phyloP scores from a whole-genome alignment of 1,140 invertebrate species.

The Tetraneura akinire region DNA sequence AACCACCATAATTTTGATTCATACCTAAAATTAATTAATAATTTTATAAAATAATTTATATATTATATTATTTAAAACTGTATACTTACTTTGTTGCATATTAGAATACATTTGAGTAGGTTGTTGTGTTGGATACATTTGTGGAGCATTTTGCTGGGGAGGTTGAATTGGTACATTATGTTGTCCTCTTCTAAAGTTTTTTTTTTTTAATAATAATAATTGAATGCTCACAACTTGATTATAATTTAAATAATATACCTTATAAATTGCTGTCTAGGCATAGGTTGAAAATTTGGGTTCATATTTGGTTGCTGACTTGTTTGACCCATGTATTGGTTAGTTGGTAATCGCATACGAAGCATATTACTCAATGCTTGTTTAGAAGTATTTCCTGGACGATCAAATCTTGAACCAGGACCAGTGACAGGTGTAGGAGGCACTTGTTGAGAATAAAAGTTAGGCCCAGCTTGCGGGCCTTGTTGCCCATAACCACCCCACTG shows the following conservation, averaged over 20 bases:
- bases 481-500: conserved; percentile 50
- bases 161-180: conserved; percentile 55
- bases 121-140: conserved; percentile 54
- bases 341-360: conserved; percentile 68
- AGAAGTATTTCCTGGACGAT: conserved; percentile 71
- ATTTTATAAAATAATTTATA: background rate
- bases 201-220: background rate
- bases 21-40: conserved; percentile 54
- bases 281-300: conserved; percentile 59
- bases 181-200: conserved; percentile 59
- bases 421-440: conserved; percentile 54
- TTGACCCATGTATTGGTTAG: conserved; percentile 61
- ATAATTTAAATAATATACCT: conserved; percentile 56
- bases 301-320: conserved; percentile 55
- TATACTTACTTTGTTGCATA: conserved; percentile 52
- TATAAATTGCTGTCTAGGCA: conserved; percentile 63
- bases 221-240: background rate
- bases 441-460: conserved; percentile 54
- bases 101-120: conserved; percentile 54
- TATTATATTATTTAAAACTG: background rate
- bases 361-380: conserved; percentile 86
- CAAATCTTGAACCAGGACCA: conserved; percentile 65
- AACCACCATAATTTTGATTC: conserved; percentile 56
- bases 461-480: conserved; percentile 30
- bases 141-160: conserved; percentile 52